Conservation (phyloP, 2,113 vertebrate genomes). For the Nymphicus hollandicus region DNA sequence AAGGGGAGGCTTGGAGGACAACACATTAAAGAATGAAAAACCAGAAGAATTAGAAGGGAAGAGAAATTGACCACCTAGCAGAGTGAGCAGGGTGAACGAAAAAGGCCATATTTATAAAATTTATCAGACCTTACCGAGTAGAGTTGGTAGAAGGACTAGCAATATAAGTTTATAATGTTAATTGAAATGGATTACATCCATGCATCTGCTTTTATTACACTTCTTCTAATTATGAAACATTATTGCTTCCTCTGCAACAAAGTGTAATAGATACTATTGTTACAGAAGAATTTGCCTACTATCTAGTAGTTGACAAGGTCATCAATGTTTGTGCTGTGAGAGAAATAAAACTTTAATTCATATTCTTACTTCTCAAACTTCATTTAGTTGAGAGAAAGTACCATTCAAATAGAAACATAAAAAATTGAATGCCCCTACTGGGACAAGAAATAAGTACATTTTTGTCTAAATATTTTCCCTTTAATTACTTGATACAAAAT, state of each 20-base stretch:
- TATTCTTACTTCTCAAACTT: not conserved
- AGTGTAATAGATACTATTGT: not conserved
- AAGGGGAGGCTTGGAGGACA: not conserved
- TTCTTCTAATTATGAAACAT: not conserved
- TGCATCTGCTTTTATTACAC: not conserved
- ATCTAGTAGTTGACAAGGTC: not conserved
- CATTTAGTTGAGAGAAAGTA: not conserved
- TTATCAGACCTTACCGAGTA: not conserved
- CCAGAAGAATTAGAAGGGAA: not conserved
- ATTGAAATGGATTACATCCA: not conserved
- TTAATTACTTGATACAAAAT: not conserved
- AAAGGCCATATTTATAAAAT: not conserved
- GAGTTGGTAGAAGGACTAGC: not conserved
- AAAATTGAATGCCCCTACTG: not conserved
- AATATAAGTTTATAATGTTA: not conserved
- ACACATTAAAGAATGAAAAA: not conserved
- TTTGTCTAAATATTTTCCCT: not conserved
- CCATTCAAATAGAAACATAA: not conserved
- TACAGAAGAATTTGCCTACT: conserved; percentile 8
- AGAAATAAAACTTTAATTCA: not conserved
- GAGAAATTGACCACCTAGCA: not conserved
- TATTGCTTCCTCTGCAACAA: not conserved
- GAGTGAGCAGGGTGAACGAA: not conserved
- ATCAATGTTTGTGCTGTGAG: not conserved
- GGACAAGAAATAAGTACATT: not conserved